A percentile compares a stretch with the other conserved stretches of the same genome.
phyloP scores from a whole-genome alignment of 2,888 invertebrate genomes.

The Andrena chrysosceles region DNA sequence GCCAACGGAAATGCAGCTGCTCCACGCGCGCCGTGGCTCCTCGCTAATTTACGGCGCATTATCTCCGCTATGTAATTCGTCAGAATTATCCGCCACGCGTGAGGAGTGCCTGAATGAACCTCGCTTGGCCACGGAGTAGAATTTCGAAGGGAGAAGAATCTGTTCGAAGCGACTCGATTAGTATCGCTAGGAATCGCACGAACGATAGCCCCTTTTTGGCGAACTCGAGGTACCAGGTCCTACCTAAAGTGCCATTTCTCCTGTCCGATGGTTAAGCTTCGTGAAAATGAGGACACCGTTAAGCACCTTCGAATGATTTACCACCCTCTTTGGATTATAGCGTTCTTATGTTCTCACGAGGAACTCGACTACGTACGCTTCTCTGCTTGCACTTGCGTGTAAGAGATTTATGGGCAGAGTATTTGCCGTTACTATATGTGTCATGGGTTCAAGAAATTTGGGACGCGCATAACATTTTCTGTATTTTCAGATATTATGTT shows the following conservation, averaged over 20 bases:
- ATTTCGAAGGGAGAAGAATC: background rate
- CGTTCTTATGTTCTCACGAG: slow-evolving; percentile 24
- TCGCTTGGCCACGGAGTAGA: background rate
- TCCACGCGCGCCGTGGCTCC: slow-evolving; percentile 37
- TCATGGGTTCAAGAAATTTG: slow-evolving; percentile 19
- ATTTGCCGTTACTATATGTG: slow-evolving; percentile 24
- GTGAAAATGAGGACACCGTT: slow-evolving; percentile 55
- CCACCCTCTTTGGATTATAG: slow-evolving; percentile 45
- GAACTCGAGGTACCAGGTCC: background rate
- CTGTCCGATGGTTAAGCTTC: slow-evolving; percentile 43
- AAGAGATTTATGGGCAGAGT: slow-evolving; percentile 36
- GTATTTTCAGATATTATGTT: background rate
- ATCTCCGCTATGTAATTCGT: slow-evolving; percentile 42
- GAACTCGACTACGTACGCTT: background rate
- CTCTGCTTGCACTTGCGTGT: background rate
- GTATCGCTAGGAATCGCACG: background rate
- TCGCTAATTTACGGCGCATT: slow-evolving; percentile 53
- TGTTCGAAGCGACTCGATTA: background rate
- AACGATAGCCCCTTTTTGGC: background rate
- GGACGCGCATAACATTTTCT: background rate
- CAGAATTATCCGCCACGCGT: slow-evolving; percentile 44
- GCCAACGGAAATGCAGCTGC: slow-evolving; percentile 40
- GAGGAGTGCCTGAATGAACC: background rate
- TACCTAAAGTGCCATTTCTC: slow-evolving; percentile 36
- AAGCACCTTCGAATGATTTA: slow-evolving; percentile 58